Evolutionary conservation across 2,888 invertebrate genomes (phyloP).

Genomic region (Sclerodermus sp.): DNA sequence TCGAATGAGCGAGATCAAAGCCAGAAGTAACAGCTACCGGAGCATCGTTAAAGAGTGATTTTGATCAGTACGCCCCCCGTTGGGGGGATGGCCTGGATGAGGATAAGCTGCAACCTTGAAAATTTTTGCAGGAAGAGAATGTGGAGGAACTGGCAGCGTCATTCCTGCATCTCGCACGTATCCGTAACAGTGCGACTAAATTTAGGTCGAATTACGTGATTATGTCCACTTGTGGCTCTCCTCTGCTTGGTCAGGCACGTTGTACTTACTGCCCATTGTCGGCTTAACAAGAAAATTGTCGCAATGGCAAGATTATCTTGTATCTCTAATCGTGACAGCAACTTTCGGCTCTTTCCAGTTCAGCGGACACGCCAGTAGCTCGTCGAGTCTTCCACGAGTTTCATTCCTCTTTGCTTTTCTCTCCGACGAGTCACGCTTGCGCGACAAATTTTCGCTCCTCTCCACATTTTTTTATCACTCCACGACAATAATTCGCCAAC

Average conservation of each 20-base stretch:
- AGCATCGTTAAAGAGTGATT: too few relatives aligned
- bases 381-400: too few relatives aligned
- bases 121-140: slow-evolving; percentile 16
- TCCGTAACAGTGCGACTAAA: slow-evolving; percentile 34
- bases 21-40: too few relatives aligned
- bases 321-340: slow-evolving; percentile 24
- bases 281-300: slow-evolving; percentile 51
- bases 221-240: slow-evolving; percentile 31
- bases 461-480: too few relatives aligned
- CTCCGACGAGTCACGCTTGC: too few relatives aligned
- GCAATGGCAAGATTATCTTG: slow-evolving; percentile 37
- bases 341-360: slow-evolving; percentile 16
- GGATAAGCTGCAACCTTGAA: slow-evolving; percentile 12
- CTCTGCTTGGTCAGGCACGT: slow-evolving; percentile 33
- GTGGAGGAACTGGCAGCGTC: too few relatives aligned
- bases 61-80: too few relatives aligned
- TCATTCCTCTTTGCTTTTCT: too few relatives aligned
- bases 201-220: slow-evolving; percentile 53
- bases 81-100: too few relatives aligned
- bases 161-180: slow-evolving; percentile 11
- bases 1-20: too few relatives aligned
- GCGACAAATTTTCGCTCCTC: too few relatives aligned
- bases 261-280: slow-evolving; percentile 45
- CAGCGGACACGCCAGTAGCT: not conserved
- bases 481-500: too few relatives aligned